Evolutionary conservation across 2,888 invertebrate species (phyloP).

Genomic region (Peribatodes rhomboidaria): DNA sequence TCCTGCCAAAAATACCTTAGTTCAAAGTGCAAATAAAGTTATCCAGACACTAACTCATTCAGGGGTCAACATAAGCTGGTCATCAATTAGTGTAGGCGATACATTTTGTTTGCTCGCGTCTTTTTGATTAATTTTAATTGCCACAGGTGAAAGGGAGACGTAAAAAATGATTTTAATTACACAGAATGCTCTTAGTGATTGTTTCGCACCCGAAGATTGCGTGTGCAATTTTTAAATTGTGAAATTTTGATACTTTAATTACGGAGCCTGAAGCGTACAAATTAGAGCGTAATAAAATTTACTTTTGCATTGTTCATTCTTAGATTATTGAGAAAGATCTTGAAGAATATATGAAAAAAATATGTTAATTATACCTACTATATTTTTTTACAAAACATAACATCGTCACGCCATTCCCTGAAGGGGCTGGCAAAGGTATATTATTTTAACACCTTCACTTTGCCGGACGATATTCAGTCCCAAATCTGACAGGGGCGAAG

Average conservation of each 20-base stretch:
- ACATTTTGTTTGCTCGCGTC: slow-evolving; percentile 53
- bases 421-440: no score
- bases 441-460: no score
- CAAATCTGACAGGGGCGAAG: no score
- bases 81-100: slow-evolving; percentile 41
- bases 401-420: no score
- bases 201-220: slow-evolving; percentile 41
- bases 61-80: slow-evolving; percentile 44
- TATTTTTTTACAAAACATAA: no score
- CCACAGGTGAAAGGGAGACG: slow-evolving; percentile 65
- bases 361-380: no score
- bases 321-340: slow-evolving; percentile 1
- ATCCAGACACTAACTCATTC: neutral
- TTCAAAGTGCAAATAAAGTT: neutral
- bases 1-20: neutral
- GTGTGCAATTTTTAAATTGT: slow-evolving; percentile 33
- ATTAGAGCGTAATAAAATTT: slow-evolving; percentile 25
- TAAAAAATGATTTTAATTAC: slow-evolving; percentile 61
- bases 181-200: slow-evolving; percentile 42
- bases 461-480: no score
- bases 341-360: neutral
- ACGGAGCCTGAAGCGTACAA: slow-evolving; percentile 11
- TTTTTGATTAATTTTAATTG: slow-evolving; percentile 68
- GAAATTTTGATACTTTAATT: slow-evolving; percentile 31
- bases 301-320: slow-evolving; percentile 1